Evolutionary conservation across 1,140 invertebrate species (phyloP).

Genomic region (Magallana ariakensis): DNA sequence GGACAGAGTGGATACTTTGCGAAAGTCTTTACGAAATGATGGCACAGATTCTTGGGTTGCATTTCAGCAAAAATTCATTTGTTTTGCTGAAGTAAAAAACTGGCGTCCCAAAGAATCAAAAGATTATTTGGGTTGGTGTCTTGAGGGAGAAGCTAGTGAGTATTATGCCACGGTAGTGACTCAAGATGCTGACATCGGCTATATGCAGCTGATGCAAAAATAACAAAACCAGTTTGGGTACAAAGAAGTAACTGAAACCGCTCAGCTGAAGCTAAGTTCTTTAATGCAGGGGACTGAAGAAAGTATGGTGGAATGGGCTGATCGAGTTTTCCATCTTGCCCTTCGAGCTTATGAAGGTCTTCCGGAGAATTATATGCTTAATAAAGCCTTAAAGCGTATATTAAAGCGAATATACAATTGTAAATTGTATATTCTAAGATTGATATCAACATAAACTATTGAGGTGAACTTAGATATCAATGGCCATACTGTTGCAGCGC

Average conservation of each 20-base stretch:
- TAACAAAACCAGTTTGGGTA: conserved; percentile 44
- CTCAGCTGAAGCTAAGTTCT: conserved; percentile 28
- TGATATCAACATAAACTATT: neutral
- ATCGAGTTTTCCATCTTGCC: conserved; percentile 41
- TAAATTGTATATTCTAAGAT: neutral
- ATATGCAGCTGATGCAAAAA: neutral
- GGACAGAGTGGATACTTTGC: too few species aligned
- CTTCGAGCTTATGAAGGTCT: conserved; percentile 33
- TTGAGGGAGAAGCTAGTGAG: conserved; percentile 48
- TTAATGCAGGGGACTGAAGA: conserved; percentile 37
- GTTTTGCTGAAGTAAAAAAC: neutral
- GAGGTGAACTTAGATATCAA: neutral
- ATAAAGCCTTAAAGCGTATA: conserved; percentile 5
- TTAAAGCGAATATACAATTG: conserved; percentile 26
- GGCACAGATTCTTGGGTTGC: conserved; percentile 28
- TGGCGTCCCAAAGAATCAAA: neutral
- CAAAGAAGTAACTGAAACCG: conserved; percentile 40
- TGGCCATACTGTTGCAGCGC: neutral
- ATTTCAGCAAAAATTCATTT: conserved; percentile 35
- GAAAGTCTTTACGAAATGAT: neutral
- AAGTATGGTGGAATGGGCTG: conserved; percentile 47
- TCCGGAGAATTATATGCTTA: conserved; percentile 41
- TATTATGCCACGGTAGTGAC: conserved; percentile 34
- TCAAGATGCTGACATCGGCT: neutral
- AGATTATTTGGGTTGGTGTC: conserved; percentile 46